Evolutionary conservation across 2,113 vertebrate species (phyloP).

Genomic region (Campylomormyrus numenius): DNA sequence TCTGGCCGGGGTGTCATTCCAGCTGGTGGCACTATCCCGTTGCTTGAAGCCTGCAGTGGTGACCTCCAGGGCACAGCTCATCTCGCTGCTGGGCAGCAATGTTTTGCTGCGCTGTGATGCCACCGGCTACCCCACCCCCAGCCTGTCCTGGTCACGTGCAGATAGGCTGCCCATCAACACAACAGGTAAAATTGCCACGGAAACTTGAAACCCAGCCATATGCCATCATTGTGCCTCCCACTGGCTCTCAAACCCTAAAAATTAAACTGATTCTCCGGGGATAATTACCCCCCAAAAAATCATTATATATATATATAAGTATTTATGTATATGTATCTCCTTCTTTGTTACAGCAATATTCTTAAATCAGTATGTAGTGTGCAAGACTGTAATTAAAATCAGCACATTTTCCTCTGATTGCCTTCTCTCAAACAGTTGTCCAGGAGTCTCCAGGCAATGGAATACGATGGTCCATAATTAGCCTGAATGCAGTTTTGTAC

Average conservation of each 20-base stretch:
- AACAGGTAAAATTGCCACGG: constrained; percentile 55
- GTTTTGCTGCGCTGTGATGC: constrained; percentile 83
- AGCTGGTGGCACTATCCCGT: constrained; percentile 64
- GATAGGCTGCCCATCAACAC: constrained; percentile 59
- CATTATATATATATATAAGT: neutral
- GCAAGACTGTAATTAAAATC: neutral
- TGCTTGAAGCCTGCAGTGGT: constrained; percentile 78
- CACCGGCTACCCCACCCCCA: constrained; percentile 77
- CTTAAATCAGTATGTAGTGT: neutral
- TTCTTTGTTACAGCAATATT: neutral
- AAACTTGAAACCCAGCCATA: neutral
- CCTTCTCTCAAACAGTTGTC: constrained; percentile 61
- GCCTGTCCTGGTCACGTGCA: constrained; percentile 72
- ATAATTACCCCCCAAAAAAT: neutral
- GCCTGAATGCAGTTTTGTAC: constrained; percentile 76
- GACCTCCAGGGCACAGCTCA: constrained; percentile 78
- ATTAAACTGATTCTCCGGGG: neutral
- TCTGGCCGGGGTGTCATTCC: constrained; percentile 65
- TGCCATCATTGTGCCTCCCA: neutral
- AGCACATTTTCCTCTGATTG: neutral
- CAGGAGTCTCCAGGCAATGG: constrained; percentile 82
- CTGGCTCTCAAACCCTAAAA: neutral
- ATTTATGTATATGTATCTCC: neutral
- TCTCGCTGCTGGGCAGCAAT: constrained; percentile 76
- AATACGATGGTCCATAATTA: constrained; percentile 83